These are phyloP conservation scores for Molothrus aeneus DNA, from an alignment of 2,797 vertebrate species.

Conservation along the genomic window DNA sequence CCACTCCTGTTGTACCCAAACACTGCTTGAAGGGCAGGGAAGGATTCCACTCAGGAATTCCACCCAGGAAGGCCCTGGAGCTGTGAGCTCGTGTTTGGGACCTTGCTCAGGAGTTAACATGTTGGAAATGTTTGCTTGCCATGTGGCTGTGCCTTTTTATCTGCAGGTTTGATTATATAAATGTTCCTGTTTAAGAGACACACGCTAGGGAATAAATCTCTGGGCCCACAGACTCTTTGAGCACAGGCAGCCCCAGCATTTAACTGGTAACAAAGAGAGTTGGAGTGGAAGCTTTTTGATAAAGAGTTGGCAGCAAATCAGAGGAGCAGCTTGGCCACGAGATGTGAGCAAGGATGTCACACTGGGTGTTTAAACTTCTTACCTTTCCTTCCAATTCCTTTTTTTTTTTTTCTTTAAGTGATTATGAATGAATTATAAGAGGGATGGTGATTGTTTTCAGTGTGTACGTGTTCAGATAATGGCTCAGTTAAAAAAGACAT, in stretches of 20 bases:
- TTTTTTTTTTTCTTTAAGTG: not conserved
- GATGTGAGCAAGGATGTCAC: not conserved
- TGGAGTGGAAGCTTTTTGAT: conserved; percentile 18
- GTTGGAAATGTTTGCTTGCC: not conserved
- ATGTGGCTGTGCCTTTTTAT: not conserved
- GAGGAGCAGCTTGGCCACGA: not conserved
- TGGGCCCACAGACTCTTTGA: not conserved
- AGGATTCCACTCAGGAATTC: not conserved
- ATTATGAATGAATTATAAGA: not conserved
- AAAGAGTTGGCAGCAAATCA: conserved; percentile 21
- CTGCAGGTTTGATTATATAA: conserved; percentile 29
- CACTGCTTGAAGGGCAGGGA: not conserved
- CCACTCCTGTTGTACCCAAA: not conserved
- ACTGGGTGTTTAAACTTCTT: not conserved
- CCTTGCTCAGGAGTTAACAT: not conserved
- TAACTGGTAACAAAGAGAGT: not conserved
- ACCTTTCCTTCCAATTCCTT: not conserved
- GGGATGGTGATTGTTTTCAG: not conserved
- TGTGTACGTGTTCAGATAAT: not conserved
- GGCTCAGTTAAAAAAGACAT: not conserved
- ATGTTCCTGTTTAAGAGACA: conserved; percentile 44
- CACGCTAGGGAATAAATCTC: not conserved
- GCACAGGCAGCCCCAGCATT: not conserved
- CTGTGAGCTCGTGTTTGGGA: not conserved
- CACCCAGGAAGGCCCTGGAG: not conserved